Base-by-base conservation (phyloP, 1,140 invertebrate species). In the Rhynchophorus ferrugineus region DNA sequence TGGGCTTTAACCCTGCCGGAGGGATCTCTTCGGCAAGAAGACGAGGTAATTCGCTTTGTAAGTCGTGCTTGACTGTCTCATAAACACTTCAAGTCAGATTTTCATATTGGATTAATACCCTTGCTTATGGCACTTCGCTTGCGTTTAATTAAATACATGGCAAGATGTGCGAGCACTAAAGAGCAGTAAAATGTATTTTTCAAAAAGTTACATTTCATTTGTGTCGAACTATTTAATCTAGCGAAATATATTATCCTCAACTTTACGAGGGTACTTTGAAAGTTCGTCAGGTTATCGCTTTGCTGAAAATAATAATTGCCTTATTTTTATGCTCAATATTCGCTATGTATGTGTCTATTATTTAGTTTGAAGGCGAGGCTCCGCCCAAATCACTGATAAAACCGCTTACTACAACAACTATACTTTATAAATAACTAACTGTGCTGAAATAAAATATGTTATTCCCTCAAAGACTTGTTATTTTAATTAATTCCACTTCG, bases 51-150 rank as follows among this genome's bases (percentile, higher is more conserved):
- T 51, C 16, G 42, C 49, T 44, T 51, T 51, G 42, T 51, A 44
- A 51, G 49, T 43, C 49, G 49, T 51, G 49, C 49, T 37, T 44
- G 34, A 24, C 49, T 51, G 49, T 44, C 49, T 37, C 49, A 51
- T 51, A 51, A 51, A 51, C 49, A 51, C 42, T 51, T 51, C 49
- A 51, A 39, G 38, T 51, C 49, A 51, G 49, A 51, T 51, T 51
- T 51, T 37, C 49, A 51, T 51, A 44, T 44, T 51, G 49, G 49
- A 51, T 51, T 51, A 51, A 51, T 51, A 38, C 49, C 49, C 24
- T 51, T 51, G 42, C 41, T 21, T 51, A 44, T 44, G 24, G 42
- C 11, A 16, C 33, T 44, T n/a, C 6, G 41, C 22, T 18, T 19
- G 33, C 13, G 22, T 21, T 51, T 51, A 51, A 51, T 51, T 51